Evolutionary conservation across 92 coral and sea anemone species (phyloP), one percentile per base, ranked within the genome.

Genomic region (Isaurus tuberculatus): DNA sequence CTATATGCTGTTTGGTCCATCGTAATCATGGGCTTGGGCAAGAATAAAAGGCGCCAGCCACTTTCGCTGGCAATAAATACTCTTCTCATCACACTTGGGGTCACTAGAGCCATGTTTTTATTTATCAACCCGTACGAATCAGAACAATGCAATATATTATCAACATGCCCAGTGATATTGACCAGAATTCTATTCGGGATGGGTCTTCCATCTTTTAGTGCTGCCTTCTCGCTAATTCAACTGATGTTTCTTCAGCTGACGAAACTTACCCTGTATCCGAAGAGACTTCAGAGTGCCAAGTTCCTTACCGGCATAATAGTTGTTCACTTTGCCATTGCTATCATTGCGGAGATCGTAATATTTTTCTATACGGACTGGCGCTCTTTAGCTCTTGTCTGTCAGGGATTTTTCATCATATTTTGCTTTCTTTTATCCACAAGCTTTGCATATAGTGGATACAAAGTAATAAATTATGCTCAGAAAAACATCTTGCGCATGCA

Each of bases 111-210:
- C 28, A 48, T 91, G 72, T 93, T 89, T 81, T 78, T 93, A 32
- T 91, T 93, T 25, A 82, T 93, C 69, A 93, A 93, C 89, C 98
- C 98, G 23, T 93, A 93, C 81, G 98, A 93, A 85, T 84, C 98
- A n/a, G 73, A 91, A 57, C 95, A 93, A 79, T 93, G 98, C 86
- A 53, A 89, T 84, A 43, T 93, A 79, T 25, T 89, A 0, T 86
- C 98, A 32, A 16, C 2, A 58, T 93, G 98, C 49, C 92, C 94
- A 11, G 46, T 84, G 27, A 43, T 93, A 48, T 8, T 93, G 22
- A 73, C 95, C 27, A 88, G 98, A 55, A 65, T 93, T 16, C 81
- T 93, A 33, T 93, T 91, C 68, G 98, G 91, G 23, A 34, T 91
- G 48, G 98, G 95, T 37, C 85, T 93, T n/a, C 98, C 98, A n/a